A percentile compares a stretch with the other conserved stretches of the same genome.
Evolutionary conservation across 2,888 invertebrate species (phyloP).

Genomic region (Dexiosoma caninum): DNA sequence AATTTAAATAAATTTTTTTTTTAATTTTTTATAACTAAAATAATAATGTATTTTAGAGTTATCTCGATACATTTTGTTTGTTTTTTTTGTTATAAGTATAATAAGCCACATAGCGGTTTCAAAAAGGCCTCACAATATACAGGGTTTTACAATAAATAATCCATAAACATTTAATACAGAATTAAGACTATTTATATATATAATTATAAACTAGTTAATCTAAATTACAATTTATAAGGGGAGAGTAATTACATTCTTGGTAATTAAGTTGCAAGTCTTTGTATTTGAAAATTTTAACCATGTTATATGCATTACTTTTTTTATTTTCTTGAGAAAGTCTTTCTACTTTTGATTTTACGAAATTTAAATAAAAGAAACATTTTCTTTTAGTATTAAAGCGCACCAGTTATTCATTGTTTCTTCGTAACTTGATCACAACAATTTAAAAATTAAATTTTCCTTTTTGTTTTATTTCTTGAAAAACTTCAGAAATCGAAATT

Average conservation of each 20-base stretch:
- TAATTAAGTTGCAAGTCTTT: conserved; percentile 48
- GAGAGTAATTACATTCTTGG: conserved; percentile 42
- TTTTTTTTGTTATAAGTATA: conserved; percentile 52
- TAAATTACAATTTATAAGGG: conserved; percentile 48
- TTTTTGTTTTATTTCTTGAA: background rate
- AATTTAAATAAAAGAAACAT: background rate
- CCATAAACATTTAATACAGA: conserved; percentile 31
- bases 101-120: conserved; percentile 76
- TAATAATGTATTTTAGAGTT: conserved; percentile 43
- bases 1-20: conserved; percentile 25
- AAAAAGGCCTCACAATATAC: conserved; percentile 71
- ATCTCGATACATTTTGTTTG: conserved; percentile 50
- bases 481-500: no score
- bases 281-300: conserved; percentile 37
- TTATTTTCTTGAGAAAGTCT: conserved; percentile 39
- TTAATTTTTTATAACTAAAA: conserved; percentile 20
- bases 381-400: conserved; percentile 56
- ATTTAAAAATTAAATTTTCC: conserved; percentile 14
- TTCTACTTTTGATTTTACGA: conserved; percentile 41
- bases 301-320: conserved; percentile 3
- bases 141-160: conserved; percentile 16
- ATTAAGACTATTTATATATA: conserved; percentile 7
- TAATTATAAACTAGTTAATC: conserved; percentile 50
- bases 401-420: conserved; percentile 54
- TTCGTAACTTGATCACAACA: conserved; percentile 50